Base-by-base conservation (phyloP, 2,797 vertebrate genomes). In the Coluber constrictor region DNA sequence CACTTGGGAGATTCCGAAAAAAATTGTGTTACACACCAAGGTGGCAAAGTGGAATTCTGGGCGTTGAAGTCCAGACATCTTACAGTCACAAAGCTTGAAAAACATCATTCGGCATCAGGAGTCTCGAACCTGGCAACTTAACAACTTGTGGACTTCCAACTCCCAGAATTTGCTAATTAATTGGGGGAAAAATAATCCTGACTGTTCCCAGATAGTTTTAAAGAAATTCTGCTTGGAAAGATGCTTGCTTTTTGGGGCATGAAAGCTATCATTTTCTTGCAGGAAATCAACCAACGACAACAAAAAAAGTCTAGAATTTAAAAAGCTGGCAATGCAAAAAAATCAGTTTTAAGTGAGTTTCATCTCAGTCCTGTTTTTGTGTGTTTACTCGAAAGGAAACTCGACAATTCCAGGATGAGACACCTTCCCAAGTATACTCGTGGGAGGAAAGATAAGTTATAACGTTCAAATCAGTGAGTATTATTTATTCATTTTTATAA, bases 371-470 rank as follows among this genome's bases (percentile, higher is more conserved):
- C n/a, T 8, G 66, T 18, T 74, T 18, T 16, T 20, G 32, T 43
- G 13, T 1, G 1, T 66, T 18, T 32, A 37, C 66, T 7, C 0
- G 15, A n/a, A 74, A 74, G 66, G 66, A 74, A 32, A 32, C 37
- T 4, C 32, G 18, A 43, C 74, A 79, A 79, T 79, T 79, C 37
- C 18, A 11, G 74, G 74, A 79, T 43, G 37, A 79, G 70, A 43
- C 18, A 20, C 6, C 0, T 16, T 37, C 7, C 32, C 32, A 37
- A 79, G 15, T 20, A 10, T 37, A 43, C 0, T 0, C 16, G 7
- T 20, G 32, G 70, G 70, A 37, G 70, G 7, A 20, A 3, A 37
- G 70, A 37, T 16, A 18, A 16, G 16, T 37, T 9, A 37, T 9
- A 37, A 20, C 0, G 1, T 20, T 8, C 8, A 8, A 37, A 70